Evolutionary conservation across 2,113 vertebrate species (phyloP), one percentile per base, ranked within the genome.

Genomic region (Rhea americana): DNA sequence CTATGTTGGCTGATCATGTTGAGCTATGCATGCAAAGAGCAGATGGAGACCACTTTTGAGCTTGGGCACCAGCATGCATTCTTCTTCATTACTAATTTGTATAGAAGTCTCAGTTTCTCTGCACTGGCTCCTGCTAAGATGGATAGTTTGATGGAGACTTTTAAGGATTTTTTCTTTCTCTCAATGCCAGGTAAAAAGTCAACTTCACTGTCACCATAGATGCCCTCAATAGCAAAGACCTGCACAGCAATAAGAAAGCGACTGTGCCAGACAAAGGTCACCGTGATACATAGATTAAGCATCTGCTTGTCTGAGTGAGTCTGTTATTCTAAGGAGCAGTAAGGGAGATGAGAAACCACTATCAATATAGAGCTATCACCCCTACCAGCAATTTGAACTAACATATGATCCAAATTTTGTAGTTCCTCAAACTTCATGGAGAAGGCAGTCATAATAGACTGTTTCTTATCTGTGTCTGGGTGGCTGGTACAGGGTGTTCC

Each of bases 291-390:
- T 43, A 95, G 65, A 89, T 95, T 79, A 96, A 94, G 51, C 53
- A 92, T 45, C 87, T 97, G 53, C 72, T 95, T 11, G 92, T 96
- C 78, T 93, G 90, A 86, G 94, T 95, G 56, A 94, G 94, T 50
- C 25, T 63, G 24, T 30, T 11, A 12, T 45, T 67, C 43, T n/a
- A 32, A 19, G 15, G 43, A 47, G 47, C 43, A 9, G 19, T 22
- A 30, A 13, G 43, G 30, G 41, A 26, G 28, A 67, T 13, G 26
- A 65, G 41, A 43, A 5, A 17, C 7, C 63, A 43, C 25, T 67
- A 4, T 66, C 30, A 45, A 17, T 28, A 45, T 45, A 45, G 43
- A 45, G 15, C 26, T 28, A 66, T 13, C 12, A 11, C 65, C 45
- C 7, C 26, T 17, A 11, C 18, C 66, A 32, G 43, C 66, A 32